Conservation (phyloP, 30 jellyfish, hydroid and myxozoan genomes). For the Clytia hemisphaerica region DNA sequence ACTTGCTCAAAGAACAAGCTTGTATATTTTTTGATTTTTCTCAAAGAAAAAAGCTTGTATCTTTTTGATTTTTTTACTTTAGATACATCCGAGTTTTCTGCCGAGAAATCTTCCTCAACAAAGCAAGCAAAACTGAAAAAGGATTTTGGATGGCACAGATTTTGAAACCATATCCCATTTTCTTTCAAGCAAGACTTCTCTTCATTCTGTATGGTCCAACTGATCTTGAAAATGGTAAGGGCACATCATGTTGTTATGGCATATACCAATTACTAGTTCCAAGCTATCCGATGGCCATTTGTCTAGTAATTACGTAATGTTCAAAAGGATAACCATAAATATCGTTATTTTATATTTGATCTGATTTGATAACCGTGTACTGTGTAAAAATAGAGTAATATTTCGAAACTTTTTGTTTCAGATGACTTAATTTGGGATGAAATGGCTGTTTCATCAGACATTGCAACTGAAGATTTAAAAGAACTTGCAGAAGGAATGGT, state of each 20-base stretch:
- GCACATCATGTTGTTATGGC: not conserved
- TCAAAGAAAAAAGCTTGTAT: not conserved
- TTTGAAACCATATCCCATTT: slow-evolving; percentile 63
- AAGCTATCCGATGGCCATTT: not conserved
- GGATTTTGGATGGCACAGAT: slow-evolving; percentile 82
- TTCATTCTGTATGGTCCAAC: slow-evolving; percentile 72
- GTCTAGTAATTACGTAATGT: not conserved
- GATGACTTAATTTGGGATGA: slow-evolving; percentile 62
- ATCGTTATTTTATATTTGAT: too few relatives aligned
- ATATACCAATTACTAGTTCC: not conserved
- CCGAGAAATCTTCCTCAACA: slow-evolving; percentile 67
- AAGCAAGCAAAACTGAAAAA: slow-evolving; percentile 39
- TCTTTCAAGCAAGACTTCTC: slow-evolving; percentile 66
- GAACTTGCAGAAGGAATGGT: slow-evolving; percentile 55
- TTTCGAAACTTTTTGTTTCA: not conserved
- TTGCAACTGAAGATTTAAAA: slow-evolving; percentile 26
- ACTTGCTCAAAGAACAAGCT: too few relatives aligned
- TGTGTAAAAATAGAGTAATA: not conserved
- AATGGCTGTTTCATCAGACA: slow-evolving; percentile 22
- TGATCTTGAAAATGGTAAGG: slow-evolving; percentile 48
- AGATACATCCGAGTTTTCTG: slow-evolving; percentile 85
- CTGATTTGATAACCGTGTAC: too few relatives aligned
- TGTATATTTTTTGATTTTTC: too few relatives aligned
- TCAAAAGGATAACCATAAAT: too few relatives aligned
- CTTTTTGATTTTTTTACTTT: slow-evolving; percentile 5